Base-by-base conservation (phyloP, 2,797 vertebrate genomes). In the Pagetopsis macropterus region DNA sequence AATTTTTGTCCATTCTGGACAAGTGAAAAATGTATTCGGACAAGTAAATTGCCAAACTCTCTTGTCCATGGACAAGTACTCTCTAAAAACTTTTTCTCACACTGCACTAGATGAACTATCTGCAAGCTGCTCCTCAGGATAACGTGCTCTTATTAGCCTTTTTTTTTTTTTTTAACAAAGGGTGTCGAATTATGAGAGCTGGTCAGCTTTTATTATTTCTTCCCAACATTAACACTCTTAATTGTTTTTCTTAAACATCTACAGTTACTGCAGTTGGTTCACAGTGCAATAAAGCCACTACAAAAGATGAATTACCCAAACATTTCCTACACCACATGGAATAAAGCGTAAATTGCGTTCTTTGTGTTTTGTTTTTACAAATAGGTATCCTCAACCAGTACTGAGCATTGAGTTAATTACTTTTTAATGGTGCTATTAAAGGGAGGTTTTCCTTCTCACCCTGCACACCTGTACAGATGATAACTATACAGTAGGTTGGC, bases 391-490 rank as follows among this genome's bases (percentile, higher is more conserved):
- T 80, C 78, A 92, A 88, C 84, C 86, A 83, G 72, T 83, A 58
- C 72, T 81, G 75, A 82, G 85, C 70, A 80, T 84, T 89, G 78
- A 80, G 82, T 86, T 94, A 94, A 95, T 94, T 88, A 87, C 88
- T 93, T 94, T 94, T 94, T 95, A 94, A 95, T 94, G 92, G 86
- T 70, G 58, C 89, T 84, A 93, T 94, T 95, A 91, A 89, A 91
- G 84, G 82, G 88, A 90, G 91, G 91, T 78, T 85, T 87, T 94
- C 79, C 85, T 88, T 94, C 92, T 91, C 81, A 83, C 83, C 70
- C 82, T 71, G 84, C 84, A 87, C 90, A 90, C 92, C 91, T 88
- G 84, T 84, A 76, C 81, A 85, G 81, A 82, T 81, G 76, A 83
- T 88, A 84, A 86, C 82, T 87, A 72, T 79, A 23, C 23, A 23